Percentiles rank a stretch among this genome's conserved stretches.
phyloP scores from a whole-genome alignment of 2,113 vertebrate species.

The Cavia porcellus region DNA sequence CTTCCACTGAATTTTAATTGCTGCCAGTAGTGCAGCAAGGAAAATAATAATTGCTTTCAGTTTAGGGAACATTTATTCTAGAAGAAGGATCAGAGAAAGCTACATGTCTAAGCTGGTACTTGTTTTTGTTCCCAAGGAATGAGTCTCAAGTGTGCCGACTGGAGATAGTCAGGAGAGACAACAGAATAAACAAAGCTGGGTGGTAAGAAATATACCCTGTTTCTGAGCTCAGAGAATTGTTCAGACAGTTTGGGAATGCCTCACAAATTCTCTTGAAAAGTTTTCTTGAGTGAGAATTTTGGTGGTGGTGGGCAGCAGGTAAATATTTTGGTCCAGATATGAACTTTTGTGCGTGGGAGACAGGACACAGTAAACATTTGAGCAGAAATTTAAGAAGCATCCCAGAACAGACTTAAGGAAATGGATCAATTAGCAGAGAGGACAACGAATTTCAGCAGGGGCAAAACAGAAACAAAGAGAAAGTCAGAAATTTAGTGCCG shows the following conservation, averaged over 20 bases:
- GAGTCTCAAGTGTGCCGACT: not conserved
- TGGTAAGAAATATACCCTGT: not conserved
- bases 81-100: not conserved
- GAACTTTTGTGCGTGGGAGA: not conserved
- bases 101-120: not conserved
- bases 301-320: not conserved
- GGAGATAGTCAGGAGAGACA: not conserved
- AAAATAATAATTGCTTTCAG: not conserved
- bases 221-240: not conserved
- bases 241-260: not conserved
- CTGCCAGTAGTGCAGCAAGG: not conserved
- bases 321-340: not conserved
- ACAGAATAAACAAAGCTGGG: not conserved
- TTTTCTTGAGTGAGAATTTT: not conserved
- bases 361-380: not conserved
- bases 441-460: not conserved
- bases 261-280: not conserved
- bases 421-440: not conserved
- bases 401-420: not conserved
- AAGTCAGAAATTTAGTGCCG: not conserved
- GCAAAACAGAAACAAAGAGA: not conserved
- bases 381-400: not conserved
- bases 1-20: not conserved
- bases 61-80: not conserved
- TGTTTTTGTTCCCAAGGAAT: not conserved